Base-by-base conservation (phyloP, 2,113 vertebrate genomes). In the Paramisgurnus dabryanus region DNA sequence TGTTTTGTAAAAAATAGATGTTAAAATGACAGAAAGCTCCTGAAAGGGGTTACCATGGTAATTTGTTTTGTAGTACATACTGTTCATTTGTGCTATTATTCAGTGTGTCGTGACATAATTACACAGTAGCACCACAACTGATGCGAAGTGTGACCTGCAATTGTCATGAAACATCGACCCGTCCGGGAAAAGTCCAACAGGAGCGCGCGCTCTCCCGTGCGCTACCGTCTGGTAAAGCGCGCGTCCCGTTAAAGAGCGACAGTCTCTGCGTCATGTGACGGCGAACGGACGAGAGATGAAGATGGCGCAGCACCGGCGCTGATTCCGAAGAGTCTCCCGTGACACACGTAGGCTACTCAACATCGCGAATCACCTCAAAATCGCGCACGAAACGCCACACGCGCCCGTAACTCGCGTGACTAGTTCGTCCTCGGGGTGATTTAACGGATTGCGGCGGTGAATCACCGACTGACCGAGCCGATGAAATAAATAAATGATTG, bases 241-340 rank as follows among this genome's bases (percentile, higher is more conserved):
- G 63, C 18, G 78, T 71, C 55, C 57, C 61, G 68, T 55, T 79
- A 22, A 66, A 64, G 47, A 66, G 74, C 60, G 74, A 77, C 74
- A 82, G 11, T 18, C 64, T 78, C 64, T 78, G 79, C 79, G 72
- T 86, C 85, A 84, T 86, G 85, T 86, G 85, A 86, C 82, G 84
- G 81, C 67, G 78, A 70, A 68, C 64, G 71, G 72, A 77, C 74
- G 10, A 47, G 76, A 74, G 82, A 75, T 72, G 80, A 83, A 85
- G 80, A 85, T 85, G 84, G 84, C 84, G 86, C 82, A 85, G 86
- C 77, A 76, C 55, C 73, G 64, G 50, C 83, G 71, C 61, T 75
- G 57, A 34, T 34, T 34, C 27, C 27, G 27, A 76, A 73, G 76
- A 77, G 27, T 76, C 41, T 74, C 34, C 68, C 67, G 77, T 82